Conservation (phyloP, 2,113 vertebrate genomes). For the Microtus pennsylvanicus region DNA sequence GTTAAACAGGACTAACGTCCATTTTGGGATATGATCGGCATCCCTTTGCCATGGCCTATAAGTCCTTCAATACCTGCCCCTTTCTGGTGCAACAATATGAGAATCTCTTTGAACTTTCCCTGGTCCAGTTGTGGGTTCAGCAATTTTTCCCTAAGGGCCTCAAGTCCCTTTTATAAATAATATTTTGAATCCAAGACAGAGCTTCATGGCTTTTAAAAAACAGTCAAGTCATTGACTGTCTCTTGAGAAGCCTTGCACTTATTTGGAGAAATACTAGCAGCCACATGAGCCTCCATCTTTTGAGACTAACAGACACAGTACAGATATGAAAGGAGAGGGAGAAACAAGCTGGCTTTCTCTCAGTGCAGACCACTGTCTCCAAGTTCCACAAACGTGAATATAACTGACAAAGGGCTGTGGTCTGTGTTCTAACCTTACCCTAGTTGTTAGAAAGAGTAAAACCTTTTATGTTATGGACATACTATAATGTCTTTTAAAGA, state of each 20-base stretch:
- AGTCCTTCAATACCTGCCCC: neutral
- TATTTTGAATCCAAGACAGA: constrained; percentile 38
- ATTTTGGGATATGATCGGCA: neutral
- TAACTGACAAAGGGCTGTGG: neutral
- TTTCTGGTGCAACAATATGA: neutral
- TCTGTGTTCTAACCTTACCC: neutral
- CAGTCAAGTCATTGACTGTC: neutral
- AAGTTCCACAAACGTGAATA: neutral
- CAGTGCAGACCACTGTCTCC: neutral
- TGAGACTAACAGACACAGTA: constrained; percentile 6
- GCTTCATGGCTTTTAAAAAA: neutral
- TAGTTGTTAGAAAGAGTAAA: neutral
- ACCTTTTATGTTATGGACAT: neutral
- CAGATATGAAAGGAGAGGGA: neutral
- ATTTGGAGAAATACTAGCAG: neutral
- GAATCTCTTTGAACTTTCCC: neutral
- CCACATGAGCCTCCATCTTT: neutral
- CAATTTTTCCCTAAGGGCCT: neutral
- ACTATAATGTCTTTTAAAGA: constrained; percentile 24
- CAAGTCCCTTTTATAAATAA: neutral
- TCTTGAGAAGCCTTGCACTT: neutral
- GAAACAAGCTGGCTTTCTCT: neutral
- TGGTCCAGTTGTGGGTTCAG: neutral
- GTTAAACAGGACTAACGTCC: neutral
- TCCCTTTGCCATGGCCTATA: neutral